Evolutionary conservation across 2,113 vertebrate species (phyloP), one percentile per base, ranked within the genome.

Genomic region (Cygnus atratus): DNA sequence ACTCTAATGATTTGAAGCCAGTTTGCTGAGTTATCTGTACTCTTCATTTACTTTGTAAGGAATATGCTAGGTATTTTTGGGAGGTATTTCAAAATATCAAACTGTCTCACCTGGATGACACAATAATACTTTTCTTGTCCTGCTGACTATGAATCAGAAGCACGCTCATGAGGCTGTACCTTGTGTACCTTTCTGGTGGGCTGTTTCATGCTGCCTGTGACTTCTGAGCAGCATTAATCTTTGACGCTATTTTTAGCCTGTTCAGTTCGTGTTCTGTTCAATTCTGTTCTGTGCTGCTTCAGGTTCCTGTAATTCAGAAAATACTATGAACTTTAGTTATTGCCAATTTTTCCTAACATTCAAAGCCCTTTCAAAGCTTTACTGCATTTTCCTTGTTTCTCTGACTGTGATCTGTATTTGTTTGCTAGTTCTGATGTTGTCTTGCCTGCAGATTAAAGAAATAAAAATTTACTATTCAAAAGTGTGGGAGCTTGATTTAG

Each of bases 371-470:
- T 90, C 25, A 43, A 58, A 88, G 35, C 8, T 92, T 92, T 94
- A 21, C 59, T 77, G 39, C 11, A 2, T 68, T 89, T 87, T 91
- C 24, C 50, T 72, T 54, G 63, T 59, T 87, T 79, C 74, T 54
- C 58, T 89, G 55, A 92, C 35, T 76, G 20, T 80, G 52, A 88
- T 66, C 73, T 57, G 3, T 82, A 79, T 46, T 65, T 90, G 58
- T 48, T 97, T 81, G 26, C 74, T 75, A 68, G 31, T 33, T 93
- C 63, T 83, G 52, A 33, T 83, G 70, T 52, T 95, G 79, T 66
- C 73, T 92, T 83, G 37, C 79, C 77, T 92, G 77, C 66, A 88
- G 57, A 66, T 87, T 59, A 94, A 54, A 74, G 44, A 77, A 95
- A 82, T 50, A 71, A 86, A 57, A 57, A 62, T 29, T 54, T 77